phyloP scores from a whole-genome alignment of 2,797 vertebrate genomes.

The Pipistrellus pipistrellus region DNA sequence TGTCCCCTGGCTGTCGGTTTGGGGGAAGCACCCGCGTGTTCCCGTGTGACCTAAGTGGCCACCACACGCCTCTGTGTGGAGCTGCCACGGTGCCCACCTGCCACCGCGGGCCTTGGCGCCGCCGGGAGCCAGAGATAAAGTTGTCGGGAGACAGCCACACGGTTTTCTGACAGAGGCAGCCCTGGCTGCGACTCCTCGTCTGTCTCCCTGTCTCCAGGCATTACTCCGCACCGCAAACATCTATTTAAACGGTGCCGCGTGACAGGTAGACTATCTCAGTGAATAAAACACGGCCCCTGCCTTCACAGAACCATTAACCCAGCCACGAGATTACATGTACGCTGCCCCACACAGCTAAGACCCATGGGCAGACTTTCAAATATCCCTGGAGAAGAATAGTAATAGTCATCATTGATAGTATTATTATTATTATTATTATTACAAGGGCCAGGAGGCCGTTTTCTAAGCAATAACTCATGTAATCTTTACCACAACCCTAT shows the following conservation, averaged over 20 bases:
- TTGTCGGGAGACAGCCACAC: background rate
- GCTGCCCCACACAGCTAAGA: background rate
- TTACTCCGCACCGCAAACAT: conserved; percentile 63
- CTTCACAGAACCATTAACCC: conserved; percentile 61
- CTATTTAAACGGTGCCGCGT: conserved; percentile 64
- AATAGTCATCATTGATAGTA: background rate
- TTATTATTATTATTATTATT: too few relatives aligned
- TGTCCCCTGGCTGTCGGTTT: background rate
- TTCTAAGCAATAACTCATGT: background rate
- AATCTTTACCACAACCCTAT: background rate
- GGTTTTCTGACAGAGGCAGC: conserved; percentile 11
- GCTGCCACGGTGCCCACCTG: background rate
- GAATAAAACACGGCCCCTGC: conserved; percentile 57
- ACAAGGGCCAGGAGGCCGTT: background rate
- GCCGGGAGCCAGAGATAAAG: conserved; percentile 16
- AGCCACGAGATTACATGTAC: background rate
- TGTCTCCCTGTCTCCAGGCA: conserved; percentile 50
- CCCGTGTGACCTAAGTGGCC: background rate
- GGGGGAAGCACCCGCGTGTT: background rate
- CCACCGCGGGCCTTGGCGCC: background rate
- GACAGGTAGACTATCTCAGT: conserved; percentile 64
- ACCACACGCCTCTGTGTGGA: accelerated
- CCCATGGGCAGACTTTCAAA: background rate
- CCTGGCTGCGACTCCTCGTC: background rate
- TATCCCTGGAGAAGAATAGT: background rate